Base-by-base conservation (phyloP, 1,140 invertebrate species). In the Prorops nasuta region DNA sequence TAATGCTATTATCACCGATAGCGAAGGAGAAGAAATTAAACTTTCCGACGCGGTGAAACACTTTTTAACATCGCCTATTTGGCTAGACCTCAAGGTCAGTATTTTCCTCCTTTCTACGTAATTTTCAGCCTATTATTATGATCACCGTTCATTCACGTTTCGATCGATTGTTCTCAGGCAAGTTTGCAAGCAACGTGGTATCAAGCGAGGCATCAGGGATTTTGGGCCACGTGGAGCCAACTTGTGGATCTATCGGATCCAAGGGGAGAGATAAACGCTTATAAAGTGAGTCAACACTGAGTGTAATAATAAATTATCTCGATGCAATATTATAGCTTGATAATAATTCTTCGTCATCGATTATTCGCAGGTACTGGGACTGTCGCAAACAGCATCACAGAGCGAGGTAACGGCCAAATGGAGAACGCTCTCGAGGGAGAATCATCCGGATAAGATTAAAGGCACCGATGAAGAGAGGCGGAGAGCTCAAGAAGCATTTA, bases 391-490 rank as follows among this genome's bases (percentile, higher is more conserved):
- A 1, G 85, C 92, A 0, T 87, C 86, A 18, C 91, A 96, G 69
- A 83, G 88, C 38, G 90, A 96, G 66, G 92, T 98, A 3, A 93
- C 89, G 1, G 64, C 84, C 0, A 84, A 79, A 44, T 98, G 92
- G 85, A 74, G 91, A 38, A 80, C 82, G 22, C 74, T 98, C 0
- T 93, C 91, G 0, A 84, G 88, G n/a, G 86, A 94, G 70, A 87
- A 87, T 74, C 95, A 98, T 79, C 95, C 95, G 0, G 95, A 98
- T 63, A 94, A 93, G 74, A 85, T 89, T 3, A 90, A 90, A 68
- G 87, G 91, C 57, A 80, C 82, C 1, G 70, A 75, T 1, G 72
- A 77, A 0, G 80, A 85, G 49, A 77, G 81, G 9, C 71, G 76
- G 9, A 77, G 74, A 4, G 92, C 91, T 1, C 89, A 96, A 66